These are phyloP conservation scores for Hydractinia echinata DNA, from an alignment of 30 jellyfish, hydroid and myxozoan genomes.

Conservation along the genomic window DNA sequence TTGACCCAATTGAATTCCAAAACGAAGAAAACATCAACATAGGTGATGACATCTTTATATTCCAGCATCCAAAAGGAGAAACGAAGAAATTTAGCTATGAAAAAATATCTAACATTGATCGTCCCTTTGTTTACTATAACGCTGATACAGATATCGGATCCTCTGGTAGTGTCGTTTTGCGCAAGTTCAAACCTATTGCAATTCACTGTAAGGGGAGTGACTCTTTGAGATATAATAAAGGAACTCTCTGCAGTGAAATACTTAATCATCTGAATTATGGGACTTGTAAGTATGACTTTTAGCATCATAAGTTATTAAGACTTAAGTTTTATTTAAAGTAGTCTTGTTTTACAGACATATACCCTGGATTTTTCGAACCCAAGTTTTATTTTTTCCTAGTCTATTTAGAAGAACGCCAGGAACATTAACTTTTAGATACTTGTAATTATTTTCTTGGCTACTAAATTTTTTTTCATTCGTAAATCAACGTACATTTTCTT, in stretches of 20 bases:
- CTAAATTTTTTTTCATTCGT: too few species aligned
- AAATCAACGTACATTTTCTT: too few species aligned
- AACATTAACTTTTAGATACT: too few species aligned
- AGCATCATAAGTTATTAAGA: too few species aligned
- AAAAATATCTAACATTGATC: constrained; percentile 46
- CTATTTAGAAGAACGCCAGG: too few species aligned
- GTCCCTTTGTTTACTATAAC: constrained; percentile 71
- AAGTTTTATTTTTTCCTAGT: too few species aligned
- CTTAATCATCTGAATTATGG: constrained; percentile 60
- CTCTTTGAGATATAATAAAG: constrained; percentile 66
- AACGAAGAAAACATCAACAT: constrained; percentile 33
- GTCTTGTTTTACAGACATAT: too few species aligned
- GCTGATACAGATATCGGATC: constrained; percentile 98
- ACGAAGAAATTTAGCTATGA: constrained; percentile 75
- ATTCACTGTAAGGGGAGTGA: constrained; percentile 92
- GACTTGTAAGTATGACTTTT: constrained; percentile 48
- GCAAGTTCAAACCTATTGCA: constrained; percentile 61
- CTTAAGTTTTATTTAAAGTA: too few species aligned
- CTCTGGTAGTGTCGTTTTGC: constrained; percentile 87
- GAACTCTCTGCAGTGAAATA: constrained; percentile 80
- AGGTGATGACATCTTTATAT: constrained; percentile 77
- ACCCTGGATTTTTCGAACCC: too few species aligned
- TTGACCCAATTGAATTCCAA: constrained; percentile 70
- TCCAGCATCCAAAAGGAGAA: constrained; percentile 93
- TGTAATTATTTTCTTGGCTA: too few species aligned